Conservation (phyloP, 2,113 vertebrate genomes). For the Leptobrachium ailaonicum region DNA sequence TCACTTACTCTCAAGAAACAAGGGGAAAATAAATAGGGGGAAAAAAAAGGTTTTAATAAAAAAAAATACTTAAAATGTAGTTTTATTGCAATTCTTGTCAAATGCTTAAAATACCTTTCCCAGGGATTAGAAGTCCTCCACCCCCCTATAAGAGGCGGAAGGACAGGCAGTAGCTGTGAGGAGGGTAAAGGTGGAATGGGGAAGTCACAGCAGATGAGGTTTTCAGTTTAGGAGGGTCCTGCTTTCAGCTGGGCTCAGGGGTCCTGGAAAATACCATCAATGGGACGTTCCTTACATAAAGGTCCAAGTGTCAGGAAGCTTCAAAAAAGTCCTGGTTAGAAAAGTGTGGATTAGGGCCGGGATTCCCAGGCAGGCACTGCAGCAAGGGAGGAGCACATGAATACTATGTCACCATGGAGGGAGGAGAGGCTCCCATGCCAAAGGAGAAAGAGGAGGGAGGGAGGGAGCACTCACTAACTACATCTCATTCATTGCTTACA, state of each 20-base stretch:
- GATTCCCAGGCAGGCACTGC: constrained; percentile 44
- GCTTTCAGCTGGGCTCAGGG: neutral
- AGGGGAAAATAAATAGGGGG: neutral
- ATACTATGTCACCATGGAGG: constrained; percentile 8
- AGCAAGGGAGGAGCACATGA: constrained; percentile 5
- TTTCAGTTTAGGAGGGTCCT: constrained; percentile 1
- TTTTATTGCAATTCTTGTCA: constrained; percentile 7
- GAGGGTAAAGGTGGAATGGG: constrained; percentile 28
- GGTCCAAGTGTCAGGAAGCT: neutral
- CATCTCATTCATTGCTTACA: neutral
- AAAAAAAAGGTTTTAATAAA: neutral
- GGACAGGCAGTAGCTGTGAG: constrained; percentile 18
- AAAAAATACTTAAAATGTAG: neutral
- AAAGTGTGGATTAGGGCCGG: constrained; percentile 38
- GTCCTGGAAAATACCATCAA: neutral
- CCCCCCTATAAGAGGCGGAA: constrained; percentile 25
- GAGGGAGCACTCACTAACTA: neutral
- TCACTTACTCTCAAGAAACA: neutral
- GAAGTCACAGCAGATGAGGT: constrained; percentile 22
- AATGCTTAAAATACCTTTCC: constrained; percentile 11
- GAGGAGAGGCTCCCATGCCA: constrained; percentile 22
- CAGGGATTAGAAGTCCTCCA: neutral
- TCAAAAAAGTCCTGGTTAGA: constrained; percentile 15
- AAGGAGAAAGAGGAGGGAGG: neutral
- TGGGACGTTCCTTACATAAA: neutral